A percentile compares a stretch with the other conserved stretches of the same genome.
These are phyloP conservation scores for Acanthiza pusilla DNA, from an alignment of 2,797 vertebrate genomes.

Conservation along the genomic window DNA sequence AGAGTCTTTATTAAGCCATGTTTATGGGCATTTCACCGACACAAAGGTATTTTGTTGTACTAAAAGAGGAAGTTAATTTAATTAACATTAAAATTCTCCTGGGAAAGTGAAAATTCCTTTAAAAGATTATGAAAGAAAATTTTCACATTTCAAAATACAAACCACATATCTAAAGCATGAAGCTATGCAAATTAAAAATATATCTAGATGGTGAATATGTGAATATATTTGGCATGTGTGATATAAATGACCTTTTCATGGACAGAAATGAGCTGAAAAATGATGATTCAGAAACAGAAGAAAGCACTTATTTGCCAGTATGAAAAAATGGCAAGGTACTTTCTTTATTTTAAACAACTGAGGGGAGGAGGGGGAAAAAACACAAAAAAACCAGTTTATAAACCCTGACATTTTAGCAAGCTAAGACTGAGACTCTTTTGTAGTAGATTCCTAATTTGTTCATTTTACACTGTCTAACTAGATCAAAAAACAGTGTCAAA, in stretches of 20 bases:
- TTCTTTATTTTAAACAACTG: not conserved
- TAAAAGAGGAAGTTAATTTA: not conserved
- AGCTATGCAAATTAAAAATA: not conserved
- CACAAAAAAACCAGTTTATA: not conserved
- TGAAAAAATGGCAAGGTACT: not conserved
- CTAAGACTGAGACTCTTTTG: constrained; percentile 54
- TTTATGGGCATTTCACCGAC: not conserved
- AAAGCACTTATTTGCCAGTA: not conserved
- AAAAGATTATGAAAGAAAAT: not conserved
- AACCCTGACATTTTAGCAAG: constrained; percentile 15
- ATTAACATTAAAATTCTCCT: not conserved
- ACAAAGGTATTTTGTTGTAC: not conserved
- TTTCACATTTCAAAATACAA: not conserved
- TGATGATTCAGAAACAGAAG: accelerated
- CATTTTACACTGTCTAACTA: constrained; percentile 71
- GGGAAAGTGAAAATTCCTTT: not conserved
- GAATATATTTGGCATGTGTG: not conserved
- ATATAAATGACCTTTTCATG: not conserved
- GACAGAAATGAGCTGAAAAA: not conserved
- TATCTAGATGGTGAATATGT: not conserved
- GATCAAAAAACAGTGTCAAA: constrained; percentile 75
- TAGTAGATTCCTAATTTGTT: constrained; percentile 73
- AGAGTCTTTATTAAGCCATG: not conserved
- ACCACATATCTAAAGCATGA: not conserved
- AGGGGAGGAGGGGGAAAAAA: not conserved